Conservation (phyloP, 2,888 invertebrate species). For the Sarcophaga rosellei region DNA sequence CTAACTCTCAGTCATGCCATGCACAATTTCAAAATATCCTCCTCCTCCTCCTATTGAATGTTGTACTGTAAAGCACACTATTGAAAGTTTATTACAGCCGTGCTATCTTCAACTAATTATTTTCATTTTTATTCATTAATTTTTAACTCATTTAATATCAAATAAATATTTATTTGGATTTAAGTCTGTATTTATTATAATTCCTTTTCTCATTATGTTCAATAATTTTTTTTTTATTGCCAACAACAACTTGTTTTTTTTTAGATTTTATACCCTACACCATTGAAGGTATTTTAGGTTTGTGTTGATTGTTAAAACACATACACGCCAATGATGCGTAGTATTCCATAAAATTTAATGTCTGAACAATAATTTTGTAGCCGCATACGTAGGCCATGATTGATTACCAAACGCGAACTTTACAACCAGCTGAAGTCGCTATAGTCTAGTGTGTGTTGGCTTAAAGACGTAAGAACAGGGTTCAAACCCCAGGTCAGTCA, state of each 20-base stretch:
- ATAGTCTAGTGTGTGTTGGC: no score
- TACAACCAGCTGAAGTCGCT: no score
- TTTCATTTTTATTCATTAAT: background rate
- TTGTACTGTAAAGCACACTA: background rate
- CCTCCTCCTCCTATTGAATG: background rate
- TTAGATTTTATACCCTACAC: background rate
- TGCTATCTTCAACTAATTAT: background rate
- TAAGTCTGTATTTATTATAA: slow-evolving; percentile 15
- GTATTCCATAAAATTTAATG: no score
- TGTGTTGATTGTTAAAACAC: no score
- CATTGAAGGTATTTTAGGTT: no score
- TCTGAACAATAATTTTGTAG: no score
- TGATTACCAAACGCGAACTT: no score
- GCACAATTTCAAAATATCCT: background rate
- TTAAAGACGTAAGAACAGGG: no score
- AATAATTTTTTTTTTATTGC: background rate
- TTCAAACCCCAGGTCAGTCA: no score
- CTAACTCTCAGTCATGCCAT: background rate
- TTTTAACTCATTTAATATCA: slow-evolving; percentile 18
- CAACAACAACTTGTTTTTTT: background rate
- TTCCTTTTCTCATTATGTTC: no score
- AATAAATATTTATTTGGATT: slow-evolving; percentile 37
- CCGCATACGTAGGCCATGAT: no score
- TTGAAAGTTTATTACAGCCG: background rate
- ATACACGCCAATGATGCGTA: no score